Conservation (phyloP, 1,140 invertebrate genomes). For the Eupeodes corollae region DNA sequence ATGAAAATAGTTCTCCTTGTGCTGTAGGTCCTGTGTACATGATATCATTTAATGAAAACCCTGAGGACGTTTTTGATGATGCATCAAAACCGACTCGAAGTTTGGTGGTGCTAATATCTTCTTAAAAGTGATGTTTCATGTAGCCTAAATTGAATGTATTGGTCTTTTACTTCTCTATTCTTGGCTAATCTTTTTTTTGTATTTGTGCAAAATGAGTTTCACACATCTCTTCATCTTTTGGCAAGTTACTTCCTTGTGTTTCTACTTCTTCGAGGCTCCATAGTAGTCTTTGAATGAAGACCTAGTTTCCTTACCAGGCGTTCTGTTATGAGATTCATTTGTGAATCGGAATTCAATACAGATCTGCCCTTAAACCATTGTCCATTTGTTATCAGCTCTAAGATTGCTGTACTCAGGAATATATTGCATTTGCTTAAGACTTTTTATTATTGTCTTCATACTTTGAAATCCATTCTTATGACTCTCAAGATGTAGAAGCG, state of each 20-base stretch:
- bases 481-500: too few relatives aligned
- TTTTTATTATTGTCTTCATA: too few relatives aligned
- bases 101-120: constrained; percentile 9
- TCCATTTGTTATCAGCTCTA: too few relatives aligned
- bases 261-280: constrained; percentile 14
- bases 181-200: constrained; percentile 12
- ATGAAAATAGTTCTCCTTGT: too few relatives aligned
- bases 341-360: constrained; percentile 5
- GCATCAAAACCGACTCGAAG: constrained; percentile 6
- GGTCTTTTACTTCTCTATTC: constrained; percentile 7
- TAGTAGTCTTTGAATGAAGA: constrained; percentile 2
- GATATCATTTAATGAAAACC: too few relatives aligned
- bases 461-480: too few relatives aligned
- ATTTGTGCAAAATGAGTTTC: background rate
- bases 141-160: constrained; percentile 14
- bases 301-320: constrained; percentile 3
- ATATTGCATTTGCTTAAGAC: too few relatives aligned
- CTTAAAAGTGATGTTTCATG: constrained; percentile 22
- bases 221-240: constrained; percentile 10
- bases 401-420: too few relatives aligned
- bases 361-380: too few relatives aligned
- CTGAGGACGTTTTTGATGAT: too few relatives aligned
- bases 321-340: constrained; percentile 9
- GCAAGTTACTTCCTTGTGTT: constrained; percentile 2
- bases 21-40: too few relatives aligned